These are phyloP conservation scores for Temnothorax nylanderi DNA, from an alignment of 1,140 invertebrate species.

Conservation along the genomic window DNA sequence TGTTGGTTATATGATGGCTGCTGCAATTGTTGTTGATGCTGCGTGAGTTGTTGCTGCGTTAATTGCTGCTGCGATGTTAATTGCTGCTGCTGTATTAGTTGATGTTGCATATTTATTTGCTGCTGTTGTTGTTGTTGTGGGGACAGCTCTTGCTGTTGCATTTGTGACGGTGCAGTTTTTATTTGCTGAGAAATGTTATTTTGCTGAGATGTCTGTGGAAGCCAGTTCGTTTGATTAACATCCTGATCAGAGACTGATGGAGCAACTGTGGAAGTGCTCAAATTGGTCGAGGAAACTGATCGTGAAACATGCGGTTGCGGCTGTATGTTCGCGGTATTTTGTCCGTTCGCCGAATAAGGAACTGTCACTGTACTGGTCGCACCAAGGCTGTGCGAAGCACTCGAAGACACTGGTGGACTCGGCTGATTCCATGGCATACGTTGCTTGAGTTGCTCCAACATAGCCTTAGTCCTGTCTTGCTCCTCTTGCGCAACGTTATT, in stretches of 20 bases:
- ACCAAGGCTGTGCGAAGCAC: slow-evolving; percentile 69
- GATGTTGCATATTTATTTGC: slow-evolving; percentile 80
- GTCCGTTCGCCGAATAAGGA: slow-evolving; percentile 73
- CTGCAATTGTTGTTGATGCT: slow-evolving; percentile 80
- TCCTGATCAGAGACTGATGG: slow-evolving; percentile 83
- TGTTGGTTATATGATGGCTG: slow-evolving; percentile 77
- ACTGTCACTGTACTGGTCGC: slow-evolving; percentile 65
- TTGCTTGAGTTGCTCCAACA: slow-evolving; percentile 91
- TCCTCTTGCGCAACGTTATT: slow-evolving; percentile 82
- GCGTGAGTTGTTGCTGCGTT: slow-evolving; percentile 79
- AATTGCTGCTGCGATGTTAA: slow-evolving; percentile 80
- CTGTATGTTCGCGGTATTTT: slow-evolving; percentile 70
- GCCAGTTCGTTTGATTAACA: slow-evolving; percentile 81
- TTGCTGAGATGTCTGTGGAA: slow-evolving; percentile 81
- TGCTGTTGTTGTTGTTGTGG: slow-evolving; percentile 76
- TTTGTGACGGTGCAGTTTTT: slow-evolving; percentile 76
- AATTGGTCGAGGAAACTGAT: slow-evolving; percentile 82
- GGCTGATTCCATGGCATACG: slow-evolving; percentile 92
- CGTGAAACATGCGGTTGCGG: slow-evolving; percentile 71
- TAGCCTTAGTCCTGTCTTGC: slow-evolving; percentile 88
- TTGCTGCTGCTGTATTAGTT: slow-evolving; percentile 80
- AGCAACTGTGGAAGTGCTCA: slow-evolving; percentile 79
- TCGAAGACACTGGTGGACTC: slow-evolving; percentile 82
- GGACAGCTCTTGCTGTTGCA: slow-evolving; percentile 59
- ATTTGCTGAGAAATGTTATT: slow-evolving; percentile 79